phyloP scores from a whole-genome alignment of 1,140 invertebrate species.

The Limonius californicus region DNA sequence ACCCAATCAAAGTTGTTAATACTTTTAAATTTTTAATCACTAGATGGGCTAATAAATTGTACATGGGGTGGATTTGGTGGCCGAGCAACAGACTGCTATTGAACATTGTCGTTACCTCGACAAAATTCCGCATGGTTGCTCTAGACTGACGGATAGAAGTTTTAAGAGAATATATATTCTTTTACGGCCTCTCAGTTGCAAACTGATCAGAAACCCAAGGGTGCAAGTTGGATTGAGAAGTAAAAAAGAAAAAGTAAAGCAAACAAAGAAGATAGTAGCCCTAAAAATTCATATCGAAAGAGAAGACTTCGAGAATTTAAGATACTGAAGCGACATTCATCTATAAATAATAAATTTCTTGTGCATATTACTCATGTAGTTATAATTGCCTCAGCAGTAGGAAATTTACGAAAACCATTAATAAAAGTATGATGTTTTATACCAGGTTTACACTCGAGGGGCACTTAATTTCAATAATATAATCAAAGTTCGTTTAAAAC shows the following conservation, averaged over 20 bases:
- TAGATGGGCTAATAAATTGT: conserved; percentile 44
- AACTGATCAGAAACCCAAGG: conserved; percentile 39
- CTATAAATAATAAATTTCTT: conserved; percentile 27
- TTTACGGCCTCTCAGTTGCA: conserved; percentile 31
- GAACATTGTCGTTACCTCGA: conserved; percentile 40
- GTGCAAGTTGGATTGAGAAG: conserved; percentile 17
- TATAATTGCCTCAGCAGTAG: conserved; percentile 26
- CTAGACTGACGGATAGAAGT: conserved; percentile 44
- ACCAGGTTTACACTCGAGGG: background rate
- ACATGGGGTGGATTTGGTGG: conserved; percentile 42
- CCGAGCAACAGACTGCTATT: conserved; percentile 37
- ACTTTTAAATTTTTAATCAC: conserved; percentile 47
- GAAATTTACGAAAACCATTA: conserved; percentile 14
- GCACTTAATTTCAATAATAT: background rate
- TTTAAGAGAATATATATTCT: conserved; percentile 44
- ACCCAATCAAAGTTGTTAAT: conserved; percentile 36
- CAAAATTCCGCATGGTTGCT: conserved; percentile 27
- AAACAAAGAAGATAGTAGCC: conserved; percentile 38
- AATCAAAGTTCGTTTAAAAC: background rate
- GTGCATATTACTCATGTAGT: conserved; percentile 21
- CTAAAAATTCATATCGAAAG: conserved; percentile 26
- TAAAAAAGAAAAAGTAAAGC: conserved; percentile 32
- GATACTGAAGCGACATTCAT: conserved; percentile 38
- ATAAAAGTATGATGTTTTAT: background rate
- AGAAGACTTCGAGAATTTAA: conserved; percentile 21